Evolutionary conservation across 1,140 invertebrate species (phyloP).

Genomic region (Drosophila lini): DNA sequence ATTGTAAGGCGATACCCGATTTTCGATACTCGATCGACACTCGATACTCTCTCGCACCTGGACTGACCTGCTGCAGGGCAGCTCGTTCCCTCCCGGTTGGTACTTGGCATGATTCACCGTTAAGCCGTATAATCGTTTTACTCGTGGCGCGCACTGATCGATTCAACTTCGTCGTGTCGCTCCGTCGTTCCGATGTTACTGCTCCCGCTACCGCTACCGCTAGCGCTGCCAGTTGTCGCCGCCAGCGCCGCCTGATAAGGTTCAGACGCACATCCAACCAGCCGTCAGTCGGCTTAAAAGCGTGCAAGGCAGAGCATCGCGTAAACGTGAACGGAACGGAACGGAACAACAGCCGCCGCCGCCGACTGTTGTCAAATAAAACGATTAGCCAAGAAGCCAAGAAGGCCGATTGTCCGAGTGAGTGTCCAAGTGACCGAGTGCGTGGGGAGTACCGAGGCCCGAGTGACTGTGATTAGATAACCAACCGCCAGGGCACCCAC

Average conservation of each 20-base stretch:
- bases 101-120: constrained; percentile 67
- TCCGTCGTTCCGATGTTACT: constrained; percentile 18
- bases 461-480: constrained; percentile 75
- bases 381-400: constrained; percentile 22
- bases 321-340: constrained; percentile 38
- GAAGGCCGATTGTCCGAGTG: constrained; percentile 28
- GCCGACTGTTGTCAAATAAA: constrained; percentile 21
- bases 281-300: constrained; percentile 76
- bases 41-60: constrained; percentile 12
- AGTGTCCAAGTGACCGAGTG: constrained; percentile 37
- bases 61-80: constrained; percentile 28
- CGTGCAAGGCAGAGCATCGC: constrained; percentile 68
- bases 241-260: constrained; percentile 68
- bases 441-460: constrained; percentile 14
- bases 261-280: constrained; percentile 76
- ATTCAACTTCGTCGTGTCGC: constrained; percentile 55
- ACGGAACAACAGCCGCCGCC: constrained; percentile 38
- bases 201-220: constrained; percentile 23
- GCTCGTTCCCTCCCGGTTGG: constrained; percentile 19
- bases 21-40: constrained; percentile 13
- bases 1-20: constrained; percentile 18
- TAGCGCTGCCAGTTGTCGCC: constrained; percentile 28
- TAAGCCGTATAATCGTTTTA: constrained; percentile 74
- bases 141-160: constrained; percentile 79
- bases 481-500: constrained; percentile 28